Conservation (phyloP, 2,888 invertebrate genomes). For the Metacarcinus magister region DNA sequence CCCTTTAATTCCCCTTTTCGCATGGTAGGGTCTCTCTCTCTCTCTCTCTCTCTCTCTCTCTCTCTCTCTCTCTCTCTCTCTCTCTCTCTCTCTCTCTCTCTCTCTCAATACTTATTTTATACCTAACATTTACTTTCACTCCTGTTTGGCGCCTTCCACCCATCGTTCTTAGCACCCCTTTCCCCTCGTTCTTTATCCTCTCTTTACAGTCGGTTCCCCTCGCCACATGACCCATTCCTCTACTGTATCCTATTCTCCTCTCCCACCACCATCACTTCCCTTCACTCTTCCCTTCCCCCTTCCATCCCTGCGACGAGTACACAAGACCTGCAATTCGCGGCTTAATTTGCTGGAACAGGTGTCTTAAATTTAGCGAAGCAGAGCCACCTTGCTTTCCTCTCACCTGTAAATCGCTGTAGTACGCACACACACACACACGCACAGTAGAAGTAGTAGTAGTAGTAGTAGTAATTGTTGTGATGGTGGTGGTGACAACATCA, state of each 20-base stretch:
- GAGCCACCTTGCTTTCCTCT: neutral
- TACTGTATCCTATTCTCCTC: neutral
- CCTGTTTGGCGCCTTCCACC: neutral
- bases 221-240: neutral
- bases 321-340: neutral
- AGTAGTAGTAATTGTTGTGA: neutral
- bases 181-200: neutral
- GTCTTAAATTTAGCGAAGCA: neutral
- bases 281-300: neutral
- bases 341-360: slow-evolving; percentile 13
- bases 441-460: neutral
- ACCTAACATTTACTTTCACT: neutral
- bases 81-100: neutral
- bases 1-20: too few relatives aligned
- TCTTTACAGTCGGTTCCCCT: neutral
- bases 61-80: slow-evolving; percentile 2
- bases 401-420: neutral
- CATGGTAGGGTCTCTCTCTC: neutral
- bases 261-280: neutral
- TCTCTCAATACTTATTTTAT: neutral
- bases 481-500: too few relatives aligned
- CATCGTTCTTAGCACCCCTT: neutral
- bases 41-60: slow-evolving; percentile 2
- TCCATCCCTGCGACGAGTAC: neutral
- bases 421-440: neutral